Percentiles rank a stretch among this genome's conserved stretches.
These are phyloP conservation scores for Urocyon cinereoargenteus DNA, from an alignment of 2,797 vertebrate genomes.

Conservation along the genomic window DNA sequence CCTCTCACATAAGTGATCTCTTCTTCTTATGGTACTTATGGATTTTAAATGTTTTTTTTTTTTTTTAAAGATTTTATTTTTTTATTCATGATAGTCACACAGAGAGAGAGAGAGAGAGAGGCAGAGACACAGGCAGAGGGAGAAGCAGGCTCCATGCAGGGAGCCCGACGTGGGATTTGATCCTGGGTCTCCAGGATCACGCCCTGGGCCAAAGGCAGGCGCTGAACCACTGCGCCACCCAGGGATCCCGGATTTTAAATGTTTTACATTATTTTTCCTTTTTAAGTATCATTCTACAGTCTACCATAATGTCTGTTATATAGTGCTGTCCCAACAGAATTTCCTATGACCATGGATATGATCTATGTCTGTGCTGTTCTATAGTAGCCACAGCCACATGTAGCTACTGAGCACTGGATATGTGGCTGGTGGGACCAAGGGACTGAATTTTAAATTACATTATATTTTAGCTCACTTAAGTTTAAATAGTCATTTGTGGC, in stretches of 20 bases:
- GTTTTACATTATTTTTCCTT: background rate
- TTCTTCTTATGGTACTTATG: conserved; percentile 25
- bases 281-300: conserved; percentile 31
- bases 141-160: no score
- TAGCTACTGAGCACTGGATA: background rate
- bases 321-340: background rate
- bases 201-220: no score
- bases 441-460: conserved; percentile 47
- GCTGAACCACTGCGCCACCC: no score
- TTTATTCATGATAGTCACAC: no score
- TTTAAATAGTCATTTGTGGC: conserved; percentile 40
- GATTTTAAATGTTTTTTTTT: background rate
- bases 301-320: conserved; percentile 29
- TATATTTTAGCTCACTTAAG: conserved; percentile 31
- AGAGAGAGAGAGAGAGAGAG: no score
- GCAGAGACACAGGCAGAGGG: no score
- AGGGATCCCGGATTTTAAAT: no score
- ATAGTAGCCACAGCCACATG: conserved; percentile 19
- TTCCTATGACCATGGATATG: conserved; percentile 15
- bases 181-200: no score
- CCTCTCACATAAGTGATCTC: conserved; percentile 48
- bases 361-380: background rate
- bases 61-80: no score
- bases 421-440: background rate
- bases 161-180: no score